Evolutionary conservation across 2,113 vertebrate species (phyloP).

Genomic region (Acrocephalus kingi): DNA sequence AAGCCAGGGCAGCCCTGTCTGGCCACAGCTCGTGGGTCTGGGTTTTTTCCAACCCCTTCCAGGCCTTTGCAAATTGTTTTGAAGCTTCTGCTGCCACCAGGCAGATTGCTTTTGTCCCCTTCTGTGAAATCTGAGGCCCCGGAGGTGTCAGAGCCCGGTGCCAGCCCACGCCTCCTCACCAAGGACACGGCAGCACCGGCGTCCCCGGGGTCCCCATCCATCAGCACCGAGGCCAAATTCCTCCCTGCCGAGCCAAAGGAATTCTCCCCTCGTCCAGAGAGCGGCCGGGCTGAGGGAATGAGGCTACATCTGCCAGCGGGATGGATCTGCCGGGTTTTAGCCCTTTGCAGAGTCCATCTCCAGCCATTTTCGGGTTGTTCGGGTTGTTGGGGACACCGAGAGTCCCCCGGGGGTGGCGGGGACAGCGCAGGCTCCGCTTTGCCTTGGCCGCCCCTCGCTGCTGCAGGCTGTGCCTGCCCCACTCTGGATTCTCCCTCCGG

Average conservation of each 20-base stretch:
- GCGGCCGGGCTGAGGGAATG: neutral
- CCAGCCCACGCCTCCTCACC: neutral
- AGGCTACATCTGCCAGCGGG: neutral
- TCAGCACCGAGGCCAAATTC: slow-evolving; percentile 10
- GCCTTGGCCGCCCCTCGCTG: neutral
- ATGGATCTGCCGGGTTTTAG: neutral
- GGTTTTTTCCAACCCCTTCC: neutral
- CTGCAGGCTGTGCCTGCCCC: neutral
- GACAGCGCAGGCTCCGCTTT: accelerated
- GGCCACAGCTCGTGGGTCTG: accelerated
- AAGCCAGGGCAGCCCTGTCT: neutral
- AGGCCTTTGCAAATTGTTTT: neutral
- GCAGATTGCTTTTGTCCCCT: neutral
- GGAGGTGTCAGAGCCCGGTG: neutral
- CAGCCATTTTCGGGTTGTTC: accelerated
- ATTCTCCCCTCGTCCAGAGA: neutral
- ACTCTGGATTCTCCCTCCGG: neutral
- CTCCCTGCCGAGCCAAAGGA: neutral
- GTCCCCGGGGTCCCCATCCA: neutral
- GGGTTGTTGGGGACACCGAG: neutral
- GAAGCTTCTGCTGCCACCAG: neutral
- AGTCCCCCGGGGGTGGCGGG: neutral
- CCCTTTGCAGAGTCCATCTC: neutral
- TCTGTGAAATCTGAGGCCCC: neutral
- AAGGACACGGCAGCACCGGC: neutral